A percentile compares a stretch with the other conserved stretches of the same genome.
These are phyloP conservation scores for Rhipidura dahli DNA, from an alignment of 2,113 vertebrate genomes.

Conservation along the genomic window DNA sequence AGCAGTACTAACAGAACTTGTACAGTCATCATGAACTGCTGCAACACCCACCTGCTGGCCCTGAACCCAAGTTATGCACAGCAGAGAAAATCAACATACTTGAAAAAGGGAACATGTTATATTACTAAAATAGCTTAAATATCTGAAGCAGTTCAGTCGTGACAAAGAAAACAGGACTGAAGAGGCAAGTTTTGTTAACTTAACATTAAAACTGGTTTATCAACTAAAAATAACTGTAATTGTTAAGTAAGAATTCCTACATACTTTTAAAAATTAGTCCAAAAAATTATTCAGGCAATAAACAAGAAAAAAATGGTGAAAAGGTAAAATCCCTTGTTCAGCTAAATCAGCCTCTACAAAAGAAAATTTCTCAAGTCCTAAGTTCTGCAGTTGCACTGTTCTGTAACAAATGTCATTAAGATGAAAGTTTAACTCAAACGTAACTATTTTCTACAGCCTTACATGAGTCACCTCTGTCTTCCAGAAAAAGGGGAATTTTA, in stretches of 20 bases:
- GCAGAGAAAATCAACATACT: neutral
- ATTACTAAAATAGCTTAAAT: neutral
- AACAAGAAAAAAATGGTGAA: neutral
- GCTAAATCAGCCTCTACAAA: neutral
- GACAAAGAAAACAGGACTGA: neutral
- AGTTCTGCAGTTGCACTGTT: neutral
- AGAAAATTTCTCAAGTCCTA: neutral
- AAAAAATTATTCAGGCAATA: neutral
- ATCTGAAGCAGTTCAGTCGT: neutral
- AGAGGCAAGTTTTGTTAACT: neutral
- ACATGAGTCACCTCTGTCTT: neutral
- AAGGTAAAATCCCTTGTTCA: neutral
- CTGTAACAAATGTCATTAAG: neutral
- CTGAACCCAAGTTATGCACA: constrained; percentile 37
- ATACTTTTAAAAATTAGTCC: neutral
- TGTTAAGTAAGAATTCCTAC: neutral
- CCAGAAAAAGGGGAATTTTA: neutral
- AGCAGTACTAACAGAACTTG: neutral
- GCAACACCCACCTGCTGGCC: constrained; percentile 46
- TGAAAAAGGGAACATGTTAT: neutral
- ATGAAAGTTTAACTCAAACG: neutral
- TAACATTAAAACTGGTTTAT: neutral
- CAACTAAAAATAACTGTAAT: neutral
- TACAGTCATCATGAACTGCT: neutral
- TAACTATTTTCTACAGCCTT: neutral